Base-by-base conservation (phyloP, 1,140 invertebrate species). In the Doryteuthis pealeii region DNA sequence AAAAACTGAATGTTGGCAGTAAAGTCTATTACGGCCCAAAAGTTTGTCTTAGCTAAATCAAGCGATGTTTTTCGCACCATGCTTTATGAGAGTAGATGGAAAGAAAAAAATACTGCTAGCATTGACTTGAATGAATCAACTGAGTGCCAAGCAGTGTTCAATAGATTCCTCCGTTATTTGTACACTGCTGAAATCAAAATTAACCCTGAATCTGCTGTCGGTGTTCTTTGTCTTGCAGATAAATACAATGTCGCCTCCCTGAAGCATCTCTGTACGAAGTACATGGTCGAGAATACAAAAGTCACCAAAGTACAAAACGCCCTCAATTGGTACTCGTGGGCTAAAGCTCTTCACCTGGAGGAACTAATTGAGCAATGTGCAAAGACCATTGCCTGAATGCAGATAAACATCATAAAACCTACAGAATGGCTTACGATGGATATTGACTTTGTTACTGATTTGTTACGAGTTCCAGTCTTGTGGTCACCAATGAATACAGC, bases 191-290 rank as follows among this genome's bases (percentile, higher is more conserved):
- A 87, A 74, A 80, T 88, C 1, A 73, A 75, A n/a, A 80, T 88
- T 43, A 82, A 74, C 32, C 79, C 80, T 32, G 82, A 85, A 10
- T 81, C 81, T 22, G 83, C 84, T 32, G 82, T 87, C 0, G 87
- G 87, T 12, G 85, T 88, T 70, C 77, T 88, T n/a, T 88, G 86
- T 74, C 78, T 88, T 31, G 87, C 87, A 22, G 87, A 88, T 76
- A 88, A 88, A 73, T 88, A 88, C 77, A 83, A 86, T 74, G 87
- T 88, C 3, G 74, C 76, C n/a, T 87, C 87, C 28, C 77, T 88
- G 35, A 87, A 87, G 72, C 66, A 75, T 26, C 74, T 88, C 30
- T 87, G 86, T 77, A 83, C 81, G 14, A 75, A 79, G 30, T 88
- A 87, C 76, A 88, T 88, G 87, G 78, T 86, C 12, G 80, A 86